A percentile compares a stretch with the other conserved stretches of the same genome.
phyloP scores from a whole-genome alignment of 37 sponge, comb jelly and placozoan genomes.

The Ianthella basta region DNA sequence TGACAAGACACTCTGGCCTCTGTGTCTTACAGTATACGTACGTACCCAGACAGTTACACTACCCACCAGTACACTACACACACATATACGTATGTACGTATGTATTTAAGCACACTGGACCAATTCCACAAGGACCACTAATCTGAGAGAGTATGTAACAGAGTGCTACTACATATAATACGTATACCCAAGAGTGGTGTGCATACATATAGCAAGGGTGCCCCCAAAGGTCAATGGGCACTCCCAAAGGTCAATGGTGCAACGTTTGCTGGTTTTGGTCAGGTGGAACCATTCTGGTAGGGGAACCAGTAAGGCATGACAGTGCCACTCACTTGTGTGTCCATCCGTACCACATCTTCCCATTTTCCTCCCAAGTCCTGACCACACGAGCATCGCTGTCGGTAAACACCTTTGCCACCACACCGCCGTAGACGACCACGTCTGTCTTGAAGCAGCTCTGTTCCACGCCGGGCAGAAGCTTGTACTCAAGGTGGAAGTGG shows the following conservation, averaged over 20 bases:
- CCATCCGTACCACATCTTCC: slow-evolving; percentile 69
- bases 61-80: not conserved
- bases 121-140: not conserved
- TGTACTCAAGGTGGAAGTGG: slow-evolving; percentile 83
- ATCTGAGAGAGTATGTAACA: too few species aligned
- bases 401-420: slow-evolving; percentile 85
- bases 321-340: slow-evolving; percentile 67
- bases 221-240: too few species aligned
- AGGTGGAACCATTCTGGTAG: too few species aligned
- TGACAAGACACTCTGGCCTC: too few species aligned
- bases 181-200: too few species aligned
- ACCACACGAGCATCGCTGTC: slow-evolving; percentile 76
- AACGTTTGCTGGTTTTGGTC: too few species aligned
- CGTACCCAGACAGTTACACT: not conserved
- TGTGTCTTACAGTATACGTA: too few species aligned
- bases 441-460: slow-evolving; percentile 64
- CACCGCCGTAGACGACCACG: slow-evolving; percentile 75
- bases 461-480: slow-evolving; percentile 60
- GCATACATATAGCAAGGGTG: not conserved
- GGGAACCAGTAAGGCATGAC: too few species aligned
- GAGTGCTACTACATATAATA: too few species aligned
- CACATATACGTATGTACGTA: not conserved
- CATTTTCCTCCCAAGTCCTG: slow-evolving; percentile 68
- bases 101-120: not conserved
- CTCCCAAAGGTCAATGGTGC: too few species aligned